Evolutionary conservation across 2,797 vertebrate species (phyloP).

Genomic region (Pristis pectinata): DNA sequence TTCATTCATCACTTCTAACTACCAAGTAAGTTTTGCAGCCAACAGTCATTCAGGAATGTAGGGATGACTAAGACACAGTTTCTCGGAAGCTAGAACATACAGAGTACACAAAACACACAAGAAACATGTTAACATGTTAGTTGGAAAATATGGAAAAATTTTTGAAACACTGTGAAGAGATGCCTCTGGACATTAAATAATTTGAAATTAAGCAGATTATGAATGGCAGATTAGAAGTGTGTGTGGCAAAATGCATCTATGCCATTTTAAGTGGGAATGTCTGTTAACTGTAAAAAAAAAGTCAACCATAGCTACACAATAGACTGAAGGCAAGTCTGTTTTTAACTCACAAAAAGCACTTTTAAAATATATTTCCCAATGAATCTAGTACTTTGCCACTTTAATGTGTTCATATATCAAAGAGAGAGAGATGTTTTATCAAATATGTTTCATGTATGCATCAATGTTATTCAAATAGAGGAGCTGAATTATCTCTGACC

Average conservation of each 20-base stretch:
- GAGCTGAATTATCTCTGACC: not conserved
- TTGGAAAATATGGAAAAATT: not conserved
- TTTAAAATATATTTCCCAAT: not conserved
- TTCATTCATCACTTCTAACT: not conserved
- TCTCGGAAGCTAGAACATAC: not conserved
- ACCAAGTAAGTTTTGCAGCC: not conserved
- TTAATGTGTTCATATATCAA: too few relatives aligned
- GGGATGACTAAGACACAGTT: not conserved
- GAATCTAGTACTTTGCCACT: not conserved
- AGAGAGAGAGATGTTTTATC: too few relatives aligned
- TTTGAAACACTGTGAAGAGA: not conserved
- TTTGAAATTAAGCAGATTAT: not conserved
- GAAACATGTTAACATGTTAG: not conserved
- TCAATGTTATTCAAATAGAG: slow-evolving; percentile 16
- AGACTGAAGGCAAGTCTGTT: not conserved
- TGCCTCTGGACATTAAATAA: not conserved
- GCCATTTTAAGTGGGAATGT: not conserved
- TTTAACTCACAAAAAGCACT: not conserved
- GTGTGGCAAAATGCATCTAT: not conserved
- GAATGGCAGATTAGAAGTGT: not conserved
- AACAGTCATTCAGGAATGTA: not conserved
- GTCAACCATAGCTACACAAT: not conserved
- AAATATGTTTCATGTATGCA: too few relatives aligned
- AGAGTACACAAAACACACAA: not conserved
- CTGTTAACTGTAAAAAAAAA: not conserved